Conservation (phyloP, 2,797 vertebrate species). For the Sebastes steindachneri region DNA sequence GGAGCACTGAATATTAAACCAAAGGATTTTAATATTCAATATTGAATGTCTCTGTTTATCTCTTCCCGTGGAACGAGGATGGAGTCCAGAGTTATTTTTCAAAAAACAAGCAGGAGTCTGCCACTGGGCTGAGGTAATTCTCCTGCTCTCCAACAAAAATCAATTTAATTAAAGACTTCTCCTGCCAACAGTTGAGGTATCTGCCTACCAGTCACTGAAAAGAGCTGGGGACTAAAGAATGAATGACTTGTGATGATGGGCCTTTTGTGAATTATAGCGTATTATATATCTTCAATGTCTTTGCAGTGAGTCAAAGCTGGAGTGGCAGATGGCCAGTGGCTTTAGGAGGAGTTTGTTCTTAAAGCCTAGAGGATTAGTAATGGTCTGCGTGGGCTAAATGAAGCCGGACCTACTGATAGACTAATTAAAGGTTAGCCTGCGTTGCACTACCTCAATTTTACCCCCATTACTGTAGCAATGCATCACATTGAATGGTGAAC, state of each 20-base stretch:
- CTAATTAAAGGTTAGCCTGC: constrained; percentile 49
- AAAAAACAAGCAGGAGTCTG: neutral
- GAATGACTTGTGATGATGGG: neutral
- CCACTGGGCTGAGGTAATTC: neutral
- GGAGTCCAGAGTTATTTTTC: neutral
- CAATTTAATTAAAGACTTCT: neutral
- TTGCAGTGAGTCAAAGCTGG: constrained; percentile 17
- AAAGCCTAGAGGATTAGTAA: constrained; percentile 55
- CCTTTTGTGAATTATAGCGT: constrained; percentile 10
- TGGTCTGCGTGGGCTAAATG: constrained; percentile 48
- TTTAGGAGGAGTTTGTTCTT: constrained; percentile 53
- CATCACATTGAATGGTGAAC: neutral
- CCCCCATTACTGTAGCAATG: constrained; percentile 3
- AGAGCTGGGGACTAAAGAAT: neutral
- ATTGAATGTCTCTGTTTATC: neutral
- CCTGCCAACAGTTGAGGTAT: neutral
- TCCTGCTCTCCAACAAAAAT: neutral
- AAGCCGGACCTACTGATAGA: constrained; percentile 42
- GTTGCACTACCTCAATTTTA: constrained; percentile 31
- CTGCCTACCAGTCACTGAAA: neutral
- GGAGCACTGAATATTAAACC: neutral
- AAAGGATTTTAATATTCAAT: neutral
- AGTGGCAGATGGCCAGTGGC: constrained; percentile 24
- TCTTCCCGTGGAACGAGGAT: neutral
- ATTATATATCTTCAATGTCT: neutral